phyloP scores from a whole-genome alignment of 2,113 vertebrate genomes.

The Odobenus rosmarus region DNA sequence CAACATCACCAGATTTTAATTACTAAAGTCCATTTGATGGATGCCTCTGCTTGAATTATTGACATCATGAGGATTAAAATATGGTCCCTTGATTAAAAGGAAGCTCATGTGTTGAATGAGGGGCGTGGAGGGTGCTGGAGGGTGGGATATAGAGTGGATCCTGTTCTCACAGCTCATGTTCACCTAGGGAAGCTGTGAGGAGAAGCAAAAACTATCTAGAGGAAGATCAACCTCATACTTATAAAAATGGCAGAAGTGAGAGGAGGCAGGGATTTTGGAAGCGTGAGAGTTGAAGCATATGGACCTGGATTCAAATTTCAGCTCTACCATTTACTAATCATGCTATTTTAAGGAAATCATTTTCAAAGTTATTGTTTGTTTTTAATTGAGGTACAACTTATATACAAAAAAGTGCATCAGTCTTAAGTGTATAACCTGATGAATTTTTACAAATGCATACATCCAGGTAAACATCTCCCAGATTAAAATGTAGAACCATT shows the following conservation, averaged over 20 bases:
- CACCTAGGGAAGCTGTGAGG: not conserved
- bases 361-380: conserved; percentile 12
- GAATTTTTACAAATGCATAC: not conserved
- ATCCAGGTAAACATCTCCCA: not conserved
- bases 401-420: not conserved
- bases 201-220: not conserved
- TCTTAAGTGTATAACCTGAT: not conserved
- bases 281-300: not conserved
- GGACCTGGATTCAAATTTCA: conserved; percentile 20
- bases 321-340: not conserved
- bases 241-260: not conserved
- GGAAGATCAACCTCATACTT: not conserved
- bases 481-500: not conserved
- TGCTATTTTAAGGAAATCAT: not conserved
- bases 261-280: conserved; percentile 6
- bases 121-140: not conserved
- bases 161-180: not conserved
- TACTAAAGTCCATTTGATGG: conserved; percentile 44
- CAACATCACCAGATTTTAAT: conserved; percentile 67
- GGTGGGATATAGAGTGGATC: conserved; percentile 2
- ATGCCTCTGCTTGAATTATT: conserved; percentile 59
- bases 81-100: conserved; percentile 54
- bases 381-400: not conserved
- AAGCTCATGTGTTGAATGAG: conserved; percentile 23
- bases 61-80: conserved; percentile 57